phyloP scores from a whole-genome alignment of 2,797 vertebrate genomes.

The Melanotaenia trifasciata region DNA sequence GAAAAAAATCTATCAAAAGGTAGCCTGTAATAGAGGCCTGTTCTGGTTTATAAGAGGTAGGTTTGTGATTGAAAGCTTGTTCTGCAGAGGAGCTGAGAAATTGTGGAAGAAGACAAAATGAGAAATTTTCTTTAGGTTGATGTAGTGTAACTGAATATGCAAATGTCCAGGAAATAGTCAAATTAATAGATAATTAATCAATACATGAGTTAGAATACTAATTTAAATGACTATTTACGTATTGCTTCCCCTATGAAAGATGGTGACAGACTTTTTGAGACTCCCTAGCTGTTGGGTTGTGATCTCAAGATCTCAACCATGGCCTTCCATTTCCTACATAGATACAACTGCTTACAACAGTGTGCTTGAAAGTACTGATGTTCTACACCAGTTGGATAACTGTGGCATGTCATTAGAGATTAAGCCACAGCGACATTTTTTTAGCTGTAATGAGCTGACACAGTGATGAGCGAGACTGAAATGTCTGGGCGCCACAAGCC shows the following conservation, averaged over 20 bases:
- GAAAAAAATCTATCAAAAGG: slow-evolving; percentile 36
- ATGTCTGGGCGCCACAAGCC: slow-evolving; percentile 59
- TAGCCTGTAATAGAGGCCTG: slow-evolving; percentile 21
- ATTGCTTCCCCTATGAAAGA: not conserved
- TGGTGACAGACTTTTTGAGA: not conserved
- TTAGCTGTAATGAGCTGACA: slow-evolving; percentile 57
- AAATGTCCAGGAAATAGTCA: slow-evolving; percentile 9
- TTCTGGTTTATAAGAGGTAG: slow-evolving; percentile 29
- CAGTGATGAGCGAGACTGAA: slow-evolving; percentile 59
- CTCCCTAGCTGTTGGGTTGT: slow-evolving; percentile 2
- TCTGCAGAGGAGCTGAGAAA: slow-evolving; percentile 24
- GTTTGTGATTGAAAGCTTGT: slow-evolving; percentile 15
- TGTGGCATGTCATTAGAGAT: slow-evolving; percentile 44
- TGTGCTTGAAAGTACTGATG: slow-evolving; percentile 36
- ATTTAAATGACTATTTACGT: not conserved
- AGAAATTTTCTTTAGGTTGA: slow-evolving; percentile 3
- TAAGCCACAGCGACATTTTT: slow-evolving; percentile 23
- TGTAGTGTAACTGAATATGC: not conserved
- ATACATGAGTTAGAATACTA: not conserved
- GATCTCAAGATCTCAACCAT: slow-evolving; percentile 13
- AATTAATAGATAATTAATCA: not conserved
- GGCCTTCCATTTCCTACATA: slow-evolving; percentile 4
- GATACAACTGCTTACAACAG: slow-evolving; percentile 13
- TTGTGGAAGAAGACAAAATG: slow-evolving; percentile 3
- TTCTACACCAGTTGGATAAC: slow-evolving; percentile 31